Conservation (phyloP, 1,140 invertebrate species). For the Hyposmocoma kahamanoa region DNA sequence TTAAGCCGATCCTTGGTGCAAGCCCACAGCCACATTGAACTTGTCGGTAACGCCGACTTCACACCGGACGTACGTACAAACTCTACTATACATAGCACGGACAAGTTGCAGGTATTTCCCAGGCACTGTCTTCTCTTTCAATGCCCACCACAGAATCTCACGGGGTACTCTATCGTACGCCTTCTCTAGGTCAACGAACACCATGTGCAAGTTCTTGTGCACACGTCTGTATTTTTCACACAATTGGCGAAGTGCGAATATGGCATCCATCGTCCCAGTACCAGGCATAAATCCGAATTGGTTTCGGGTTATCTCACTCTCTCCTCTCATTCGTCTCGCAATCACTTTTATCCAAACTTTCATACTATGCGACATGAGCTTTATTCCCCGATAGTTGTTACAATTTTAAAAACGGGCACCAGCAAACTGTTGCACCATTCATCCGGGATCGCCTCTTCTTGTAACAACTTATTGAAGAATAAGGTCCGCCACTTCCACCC, state of each 20-base stretch:
- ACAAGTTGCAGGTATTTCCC: too few relatives aligned
- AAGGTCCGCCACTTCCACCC: not conserved
- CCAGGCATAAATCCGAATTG: constrained; percentile 2
- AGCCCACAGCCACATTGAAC: too few relatives aligned
- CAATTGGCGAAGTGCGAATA: not conserved
- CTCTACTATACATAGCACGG: too few relatives aligned
- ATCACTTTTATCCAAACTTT: constrained; percentile 1
- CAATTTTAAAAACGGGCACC: constrained; percentile 1
- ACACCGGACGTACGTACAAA: too few relatives aligned
- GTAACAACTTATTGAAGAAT: not conserved
- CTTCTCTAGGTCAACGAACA: not conserved
- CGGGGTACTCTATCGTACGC: not conserved
- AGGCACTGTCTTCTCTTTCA: too few relatives aligned
- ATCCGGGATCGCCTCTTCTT: not conserved
- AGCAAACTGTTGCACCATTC: not conserved
- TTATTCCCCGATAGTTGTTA: constrained; percentile 2
- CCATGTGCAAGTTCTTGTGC: not conserved
- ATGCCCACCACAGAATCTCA: not conserved
- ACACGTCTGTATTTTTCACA: not conserved
- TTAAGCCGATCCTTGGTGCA: too few relatives aligned
- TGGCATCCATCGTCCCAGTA: not conserved
- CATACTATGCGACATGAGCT: constrained; percentile 1
- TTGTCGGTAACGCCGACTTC: too few relatives aligned
- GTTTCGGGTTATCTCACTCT: not conserved
- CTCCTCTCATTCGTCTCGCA: not conserved